Base-by-base conservation (phyloP, 2,797 vertebrate species). In the Choloepus didactylus region DNA sequence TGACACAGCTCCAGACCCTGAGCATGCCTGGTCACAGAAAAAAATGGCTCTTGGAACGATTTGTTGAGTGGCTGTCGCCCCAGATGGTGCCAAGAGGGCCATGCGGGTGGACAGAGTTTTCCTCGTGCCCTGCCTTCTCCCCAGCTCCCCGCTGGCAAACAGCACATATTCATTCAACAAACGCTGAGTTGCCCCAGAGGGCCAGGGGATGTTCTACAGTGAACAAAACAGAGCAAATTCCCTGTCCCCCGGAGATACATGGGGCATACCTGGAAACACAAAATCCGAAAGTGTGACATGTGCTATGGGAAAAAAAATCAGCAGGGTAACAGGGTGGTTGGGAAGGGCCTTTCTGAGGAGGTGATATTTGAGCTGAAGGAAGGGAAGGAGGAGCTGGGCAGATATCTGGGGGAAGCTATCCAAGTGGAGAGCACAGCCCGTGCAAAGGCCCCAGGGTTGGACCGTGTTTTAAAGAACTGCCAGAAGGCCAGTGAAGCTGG, bases 81-180 rank as follows among this genome's bases (percentile, higher is more conserved):
- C 60, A 16, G 41, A 44, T 6, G 14, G 19, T 29, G 10, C 46
- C 25, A 15, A 49, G 72, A 91, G 59, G 4, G 35, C 46, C 49
- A 64, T 1, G 38, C 9, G 5, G 49, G 0, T 23, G 51, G 41
- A 35, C 51, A 46, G 35, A 4, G n/a, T 89, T 72, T 85, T 54
- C 35, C 67, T 9, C 59, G 38, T 31, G 46, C 19, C 51, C 66
- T 84, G 59, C 38, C 31, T 67, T 60, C 16, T 41, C 35, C 46
- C 51, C 59, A 60, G 35, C 19, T 18, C 44, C 54, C 51, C 18
- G 41, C 25, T 31, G 35, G 15, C 73, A 67, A 49, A 46, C 1
- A 19, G 38, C 51, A 75, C 25, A 31, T 69, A 56, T 49, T 90
- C 66, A 49, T 35, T 87, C 82, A 80, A 75, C 90, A 94, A 70